A percentile compares a stretch with the other conserved stretches of the same genome.
Evolutionary conservation across 1,140 invertebrate genomes (phyloP).

Genomic region (Homarus americanus): DNA sequence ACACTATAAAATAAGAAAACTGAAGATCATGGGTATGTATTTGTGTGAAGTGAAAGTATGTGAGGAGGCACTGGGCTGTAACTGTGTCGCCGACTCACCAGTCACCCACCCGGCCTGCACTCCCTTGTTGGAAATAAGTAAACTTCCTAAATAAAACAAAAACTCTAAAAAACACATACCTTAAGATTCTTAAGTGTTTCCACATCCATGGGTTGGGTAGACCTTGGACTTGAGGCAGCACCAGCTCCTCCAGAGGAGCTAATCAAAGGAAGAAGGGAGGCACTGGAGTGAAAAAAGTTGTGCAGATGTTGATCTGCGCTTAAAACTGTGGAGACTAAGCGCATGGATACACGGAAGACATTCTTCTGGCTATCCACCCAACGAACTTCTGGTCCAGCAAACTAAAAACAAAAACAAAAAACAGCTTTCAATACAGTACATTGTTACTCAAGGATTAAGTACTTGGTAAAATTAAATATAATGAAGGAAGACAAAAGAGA

Average conservation of each 20-base stretch:
- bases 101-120: too few relatives aligned
- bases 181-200: conserved; percentile 63
- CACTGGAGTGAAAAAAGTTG: conserved; percentile 84
- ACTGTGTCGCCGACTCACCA: too few relatives aligned
- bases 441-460: too few relatives aligned
- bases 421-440: background rate
- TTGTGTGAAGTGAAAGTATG: too few relatives aligned
- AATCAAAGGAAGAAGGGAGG: conserved; percentile 65
- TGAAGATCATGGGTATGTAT: too few relatives aligned
- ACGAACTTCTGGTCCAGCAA: conserved; percentile 91
- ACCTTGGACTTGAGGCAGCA: conserved; percentile 45
- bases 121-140: too few relatives aligned
- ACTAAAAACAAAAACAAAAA: conserved; percentile 83
- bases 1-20: too few relatives aligned
- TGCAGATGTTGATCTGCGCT: conserved; percentile 91
- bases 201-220: conserved; percentile 56
- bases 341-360: conserved; percentile 90
- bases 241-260: conserved; percentile 17
- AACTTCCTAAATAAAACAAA: background rate
- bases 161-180: conserved; percentile 27
- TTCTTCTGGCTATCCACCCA: conserved; percentile 94
- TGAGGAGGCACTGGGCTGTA: too few relatives aligned
- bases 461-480: too few relatives aligned
- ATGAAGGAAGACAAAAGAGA: too few relatives aligned
- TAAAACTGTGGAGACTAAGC: conserved; percentile 91